A percentile compares a stretch with the other conserved stretches of the same genome.
phyloP scores from a whole-genome alignment of 2,113 vertebrate genomes.

The Scophthalmus maximus region DNA sequence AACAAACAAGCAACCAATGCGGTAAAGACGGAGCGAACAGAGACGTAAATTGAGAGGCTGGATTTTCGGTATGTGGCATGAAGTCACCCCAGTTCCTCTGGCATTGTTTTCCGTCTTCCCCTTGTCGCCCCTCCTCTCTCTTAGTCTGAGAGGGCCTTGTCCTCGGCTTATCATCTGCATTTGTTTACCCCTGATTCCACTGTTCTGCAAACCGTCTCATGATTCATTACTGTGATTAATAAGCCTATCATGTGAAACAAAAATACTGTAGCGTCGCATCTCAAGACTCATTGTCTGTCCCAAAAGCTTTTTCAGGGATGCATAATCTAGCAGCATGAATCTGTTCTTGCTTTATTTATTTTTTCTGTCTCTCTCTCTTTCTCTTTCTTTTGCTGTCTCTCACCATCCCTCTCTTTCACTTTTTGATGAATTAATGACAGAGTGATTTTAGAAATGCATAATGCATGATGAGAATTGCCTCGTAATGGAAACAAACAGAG shows the following conservation, averaged over 20 bases:
- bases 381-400: conserved; percentile 7
- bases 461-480: conserved; percentile 71
- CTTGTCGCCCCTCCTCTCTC: background rate
- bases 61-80: conserved; percentile 15
- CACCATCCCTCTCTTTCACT: conserved; percentile 12
- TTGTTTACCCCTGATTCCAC: conserved; percentile 72
- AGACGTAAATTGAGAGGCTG: conserved; percentile 35
- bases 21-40: conserved; percentile 33
- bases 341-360: conserved; percentile 13
- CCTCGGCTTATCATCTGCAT: conserved; percentile 53
- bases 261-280: conserved; percentile 63
- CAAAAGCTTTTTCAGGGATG: conserved; percentile 56
- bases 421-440: conserved; percentile 73
- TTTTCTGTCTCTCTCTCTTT: background rate
- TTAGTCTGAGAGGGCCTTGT: conserved; percentile 37
- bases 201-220: conserved; percentile 63
- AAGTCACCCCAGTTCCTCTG: conserved; percentile 10
- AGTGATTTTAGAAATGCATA: conserved; percentile 68
- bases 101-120: background rate
- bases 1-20: conserved; percentile 58
- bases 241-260: conserved; percentile 74
- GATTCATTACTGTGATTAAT: conserved; percentile 82
- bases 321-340: conserved; percentile 64
- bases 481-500: conserved; percentile 76
- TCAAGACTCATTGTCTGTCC: conserved; percentile 66